A percentile compares a stretch with the other conserved stretches of the same genome.
Conservation (phyloP, 2,113 vertebrate genomes). For the Laterallus jamaicensis region DNA sequence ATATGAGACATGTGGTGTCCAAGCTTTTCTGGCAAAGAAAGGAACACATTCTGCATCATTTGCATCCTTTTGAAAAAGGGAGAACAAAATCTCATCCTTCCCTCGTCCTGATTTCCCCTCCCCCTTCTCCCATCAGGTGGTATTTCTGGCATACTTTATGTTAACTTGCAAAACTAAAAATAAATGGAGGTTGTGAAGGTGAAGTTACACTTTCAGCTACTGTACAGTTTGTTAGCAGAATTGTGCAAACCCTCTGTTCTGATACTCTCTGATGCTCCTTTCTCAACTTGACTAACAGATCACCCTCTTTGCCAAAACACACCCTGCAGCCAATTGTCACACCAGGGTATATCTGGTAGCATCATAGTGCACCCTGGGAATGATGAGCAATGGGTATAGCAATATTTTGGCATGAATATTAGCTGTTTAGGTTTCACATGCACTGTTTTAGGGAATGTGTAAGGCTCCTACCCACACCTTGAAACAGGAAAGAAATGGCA, state of each 20-base stretch:
- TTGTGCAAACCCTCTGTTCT: neutral
- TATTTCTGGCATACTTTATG: neutral
- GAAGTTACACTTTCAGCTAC: neutral
- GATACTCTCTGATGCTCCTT: neutral
- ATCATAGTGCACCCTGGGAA: neutral
- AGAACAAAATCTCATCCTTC: neutral
- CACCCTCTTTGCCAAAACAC: conserved; percentile 22
- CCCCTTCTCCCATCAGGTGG: neutral
- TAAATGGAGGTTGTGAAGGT: neutral
- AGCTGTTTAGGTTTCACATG: conserved; percentile 4
- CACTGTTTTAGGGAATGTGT: neutral
- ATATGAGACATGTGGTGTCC: neutral
- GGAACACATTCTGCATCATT: neutral
- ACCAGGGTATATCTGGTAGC: neutral
- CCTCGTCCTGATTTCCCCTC: neutral
- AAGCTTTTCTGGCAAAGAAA: neutral
- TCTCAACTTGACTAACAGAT: conserved; percentile 18
- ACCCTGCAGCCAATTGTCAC: conserved; percentile 30
- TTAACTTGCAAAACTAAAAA: neutral
- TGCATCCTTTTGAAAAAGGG: neutral
- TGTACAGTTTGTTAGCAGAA: neutral
- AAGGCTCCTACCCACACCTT: conserved; percentile 27
- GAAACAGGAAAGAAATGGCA: conserved; percentile 9
- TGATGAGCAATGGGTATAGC: neutral
- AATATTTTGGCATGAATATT: conserved; percentile 19